A percentile compares a stretch with the other conserved stretches of the same genome.
Evolutionary conservation across 2,888 invertebrate genomes (phyloP).

Genomic region (Drosophila borborema): DNA sequence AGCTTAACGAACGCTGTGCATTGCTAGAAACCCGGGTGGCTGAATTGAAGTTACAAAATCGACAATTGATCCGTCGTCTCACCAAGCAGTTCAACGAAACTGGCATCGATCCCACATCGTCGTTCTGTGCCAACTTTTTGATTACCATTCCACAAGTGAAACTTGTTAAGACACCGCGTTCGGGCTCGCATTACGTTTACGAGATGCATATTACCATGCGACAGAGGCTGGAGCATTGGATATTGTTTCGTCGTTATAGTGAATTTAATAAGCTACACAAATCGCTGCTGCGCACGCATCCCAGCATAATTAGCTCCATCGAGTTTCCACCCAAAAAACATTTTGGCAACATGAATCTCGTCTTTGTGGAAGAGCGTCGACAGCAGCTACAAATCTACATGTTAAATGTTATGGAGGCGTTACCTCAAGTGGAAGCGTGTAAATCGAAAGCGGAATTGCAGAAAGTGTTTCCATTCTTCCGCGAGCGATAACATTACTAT

Average conservation of each 20-base stretch:
- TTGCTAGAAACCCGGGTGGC: slow-evolving; percentile 83
- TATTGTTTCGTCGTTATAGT: slow-evolving; percentile 96
- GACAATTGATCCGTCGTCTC: slow-evolving; percentile 80
- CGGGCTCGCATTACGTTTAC: slow-evolving; percentile 81
- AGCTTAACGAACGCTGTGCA: slow-evolving; percentile 81
- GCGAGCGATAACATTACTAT: slow-evolving; percentile 86
- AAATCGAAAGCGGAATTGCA: slow-evolving; percentile 92
- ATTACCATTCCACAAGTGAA: slow-evolving; percentile 84
- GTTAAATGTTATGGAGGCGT: slow-evolving; percentile 91
- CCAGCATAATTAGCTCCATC: slow-evolving; percentile 92
- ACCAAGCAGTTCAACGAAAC: slow-evolving; percentile 80
- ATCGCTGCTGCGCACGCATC: slow-evolving; percentile 91
- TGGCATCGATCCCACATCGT: slow-evolving; percentile 81
- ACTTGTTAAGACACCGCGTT: slow-evolving; percentile 69
- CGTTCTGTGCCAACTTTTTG: slow-evolving; percentile 81
- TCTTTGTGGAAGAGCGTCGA: slow-evolving; percentile 94
- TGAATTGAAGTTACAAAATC: slow-evolving; percentile 82
- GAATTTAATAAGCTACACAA: slow-evolving; percentile 95
- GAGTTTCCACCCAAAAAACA: slow-evolving; percentile 98
- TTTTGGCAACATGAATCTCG: slow-evolving; percentile 94
- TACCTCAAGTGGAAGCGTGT: slow-evolving; percentile 91
- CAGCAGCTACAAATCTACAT: slow-evolving; percentile 94
- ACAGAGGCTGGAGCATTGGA: slow-evolving; percentile 93
- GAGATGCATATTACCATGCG: slow-evolving; percentile 84
- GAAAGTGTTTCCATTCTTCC: slow-evolving; percentile 93